Base-by-base conservation (phyloP, 2,113 vertebrate genomes). In the Cynoglossus semilaevis region DNA sequence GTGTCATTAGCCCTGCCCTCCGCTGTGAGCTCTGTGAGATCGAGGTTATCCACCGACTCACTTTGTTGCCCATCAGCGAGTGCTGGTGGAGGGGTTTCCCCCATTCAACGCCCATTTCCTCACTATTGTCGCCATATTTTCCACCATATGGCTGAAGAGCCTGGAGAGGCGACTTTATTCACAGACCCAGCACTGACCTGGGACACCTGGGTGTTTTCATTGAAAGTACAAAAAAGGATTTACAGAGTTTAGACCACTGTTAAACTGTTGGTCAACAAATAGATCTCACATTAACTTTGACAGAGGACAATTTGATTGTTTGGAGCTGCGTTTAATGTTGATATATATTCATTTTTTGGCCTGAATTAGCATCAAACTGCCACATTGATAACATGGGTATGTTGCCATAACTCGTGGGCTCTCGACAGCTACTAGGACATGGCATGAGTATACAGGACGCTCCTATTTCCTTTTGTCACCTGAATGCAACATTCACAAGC, bases 1-100 rank as follows among this genome's bases (percentile, higher is more conserved):
- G 60, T 84, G 72, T 67, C 58, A 78, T 86, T 87, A 85, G 82
- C 64, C 63, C 57, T 14, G 63, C 40, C 76, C 70, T 69, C 76
- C 77, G 14, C 75, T 70, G 75, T 55, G 72, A 71, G 63, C 77
- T 22, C 66, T 51, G 70, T 63, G 71, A 61, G 63, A 70, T 60
- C 43, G 34, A 44, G n/a, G 70, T 79, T 63, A 79, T 77, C 67
- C 65, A 76, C 79, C 53, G 70, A 72, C 66, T 72, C 65, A 48
- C 54, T 74, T 47, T 74, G 64, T 52, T 64, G 66, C 72, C 74
- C 77, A 58, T 69, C 80, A 69, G 41, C 1, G 7, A 72, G 58
- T 9, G 15, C 67, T 58, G 63, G 62, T 51, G 74, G 74, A 46
- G 59, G 57, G 71, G 35, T 29, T 41, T 62, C 74, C 60, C 58